Conservation (phyloP, 1,140 invertebrate genomes). For the Euwallacea fornicatus region DNA sequence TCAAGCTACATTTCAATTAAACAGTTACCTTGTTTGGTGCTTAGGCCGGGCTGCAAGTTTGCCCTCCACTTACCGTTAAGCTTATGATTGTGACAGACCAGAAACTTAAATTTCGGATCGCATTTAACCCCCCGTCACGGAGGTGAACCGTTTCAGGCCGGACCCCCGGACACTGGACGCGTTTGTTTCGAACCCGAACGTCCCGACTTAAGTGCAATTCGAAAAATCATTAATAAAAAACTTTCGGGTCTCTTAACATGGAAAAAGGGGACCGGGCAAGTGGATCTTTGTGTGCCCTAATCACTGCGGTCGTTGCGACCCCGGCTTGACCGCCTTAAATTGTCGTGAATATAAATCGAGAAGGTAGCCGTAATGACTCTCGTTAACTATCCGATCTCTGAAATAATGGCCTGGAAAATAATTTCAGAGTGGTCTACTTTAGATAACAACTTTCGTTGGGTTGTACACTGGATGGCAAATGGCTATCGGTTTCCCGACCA, state of each 20-base stretch:
- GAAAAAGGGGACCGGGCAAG: slow-evolving; percentile 15
- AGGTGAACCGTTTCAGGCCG: no score
- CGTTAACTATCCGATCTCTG: slow-evolving; percentile 27
- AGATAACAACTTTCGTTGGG: slow-evolving; percentile 14
- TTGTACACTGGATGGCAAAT: slow-evolving; percentile 19
- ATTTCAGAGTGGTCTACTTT: slow-evolving; percentile 19
- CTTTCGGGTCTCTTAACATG: slow-evolving; percentile 10
- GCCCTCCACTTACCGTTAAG: no score
- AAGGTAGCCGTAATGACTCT: slow-evolving; percentile 30
- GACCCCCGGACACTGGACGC: no score
- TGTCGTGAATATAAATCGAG: slow-evolving; percentile 33
- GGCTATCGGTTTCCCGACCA: slow-evolving; percentile 1
- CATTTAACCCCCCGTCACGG: no score
- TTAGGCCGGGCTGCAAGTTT: no score
- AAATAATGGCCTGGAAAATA: slow-evolving; percentile 34
- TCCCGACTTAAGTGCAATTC: neutral
- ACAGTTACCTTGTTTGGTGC: neutral
- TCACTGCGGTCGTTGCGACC: slow-evolving; percentile 29
- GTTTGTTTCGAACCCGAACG: no score
- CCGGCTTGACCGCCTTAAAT: slow-evolving; percentile 26
- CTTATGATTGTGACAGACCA: no score
- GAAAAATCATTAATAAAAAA: slow-evolving; percentile 17
- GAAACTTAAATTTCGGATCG: no score
- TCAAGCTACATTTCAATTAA: neutral
- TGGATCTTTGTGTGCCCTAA: slow-evolving; percentile 27